These are phyloP conservation scores for Myxocyprinus asiaticus DNA, from an alignment of 2,113 vertebrate species.

Conservation along the genomic window DNA sequence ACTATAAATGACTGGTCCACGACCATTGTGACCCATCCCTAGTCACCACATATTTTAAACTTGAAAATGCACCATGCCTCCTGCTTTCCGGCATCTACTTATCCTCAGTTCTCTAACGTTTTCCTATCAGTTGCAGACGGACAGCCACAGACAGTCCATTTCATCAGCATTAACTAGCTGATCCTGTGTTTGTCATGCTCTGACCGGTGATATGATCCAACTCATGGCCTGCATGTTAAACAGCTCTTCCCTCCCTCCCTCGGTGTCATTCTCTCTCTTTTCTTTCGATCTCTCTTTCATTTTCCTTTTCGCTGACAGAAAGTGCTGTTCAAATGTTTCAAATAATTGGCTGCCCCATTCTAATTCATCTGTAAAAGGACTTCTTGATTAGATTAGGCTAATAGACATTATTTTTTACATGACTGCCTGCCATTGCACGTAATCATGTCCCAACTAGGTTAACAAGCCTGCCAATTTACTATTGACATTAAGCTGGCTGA, in stretches of 20 bases:
- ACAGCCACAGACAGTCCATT: slow-evolving; percentile 47
- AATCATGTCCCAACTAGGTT: slow-evolving; percentile 71
- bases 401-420: slow-evolving; percentile 95
- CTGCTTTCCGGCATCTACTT: neutral
- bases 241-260: slow-evolving; percentile 49
- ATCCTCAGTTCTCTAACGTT: neutral
- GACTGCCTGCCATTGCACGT: slow-evolving; percentile 83
- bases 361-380: slow-evolving; percentile 88
- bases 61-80: neutral
- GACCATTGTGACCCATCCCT: no score
- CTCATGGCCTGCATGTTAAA: slow-evolving; percentile 61
- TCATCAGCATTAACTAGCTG: slow-evolving; percentile 60
- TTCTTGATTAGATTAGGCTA: slow-evolving; percentile 98
- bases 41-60: neutral
- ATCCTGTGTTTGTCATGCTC: slow-evolving; percentile 61
- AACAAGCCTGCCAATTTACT: slow-evolving; percentile 87
- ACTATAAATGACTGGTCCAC: no score
- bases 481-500: slow-evolving; percentile 82
- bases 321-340: slow-evolving; percentile 76
- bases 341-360: slow-evolving; percentile 95
- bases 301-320: slow-evolving; percentile 71
- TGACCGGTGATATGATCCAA: slow-evolving; percentile 59
- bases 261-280: slow-evolving; percentile 37
- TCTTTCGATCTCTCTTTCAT: no score
- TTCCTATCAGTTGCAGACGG: neutral